A percentile compares a stretch with the other conserved stretches of the same genome.
These are phyloP conservation scores for Eilema griseolum DNA, from an alignment of 2,888 invertebrate species.

Conservation along the genomic window DNA sequence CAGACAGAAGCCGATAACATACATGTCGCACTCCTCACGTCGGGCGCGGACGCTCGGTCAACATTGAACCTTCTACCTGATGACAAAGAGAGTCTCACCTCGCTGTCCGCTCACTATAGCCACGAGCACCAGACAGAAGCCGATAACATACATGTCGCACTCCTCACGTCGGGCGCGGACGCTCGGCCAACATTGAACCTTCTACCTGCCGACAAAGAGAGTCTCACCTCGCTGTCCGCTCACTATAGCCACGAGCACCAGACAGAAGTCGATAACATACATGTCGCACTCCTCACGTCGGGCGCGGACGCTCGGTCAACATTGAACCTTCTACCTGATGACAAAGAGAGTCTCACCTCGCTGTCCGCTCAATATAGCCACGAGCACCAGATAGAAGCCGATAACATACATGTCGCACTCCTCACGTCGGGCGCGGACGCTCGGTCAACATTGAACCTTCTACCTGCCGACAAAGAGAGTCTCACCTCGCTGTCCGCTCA, in stretches of 20 bases:
- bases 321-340: neutral
- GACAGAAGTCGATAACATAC: neutral
- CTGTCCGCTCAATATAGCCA: neutral
- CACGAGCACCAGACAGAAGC: too few relatives aligned
- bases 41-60: too few relatives aligned
- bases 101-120: too few relatives aligned
- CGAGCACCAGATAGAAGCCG: neutral
- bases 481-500: slow-evolving; percentile 9
- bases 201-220: neutral
- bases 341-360: slow-evolving; percentile 1
- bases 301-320: neutral
- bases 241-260: neutral
- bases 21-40: too few relatives aligned
- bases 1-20: too few relatives aligned
- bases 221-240: slow-evolving; percentile 8
- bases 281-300: neutral
- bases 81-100: too few relatives aligned
- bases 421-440: neutral
- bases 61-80: too few relatives aligned
- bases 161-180: too few relatives aligned
- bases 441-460: neutral
- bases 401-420: neutral
- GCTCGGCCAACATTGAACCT: too few relatives aligned
- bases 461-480: slow-evolving; percentile 3
- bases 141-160: too few relatives aligned